Conservation (phyloP, 2,888 invertebrate species). For the Andrena dorsata region DNA sequence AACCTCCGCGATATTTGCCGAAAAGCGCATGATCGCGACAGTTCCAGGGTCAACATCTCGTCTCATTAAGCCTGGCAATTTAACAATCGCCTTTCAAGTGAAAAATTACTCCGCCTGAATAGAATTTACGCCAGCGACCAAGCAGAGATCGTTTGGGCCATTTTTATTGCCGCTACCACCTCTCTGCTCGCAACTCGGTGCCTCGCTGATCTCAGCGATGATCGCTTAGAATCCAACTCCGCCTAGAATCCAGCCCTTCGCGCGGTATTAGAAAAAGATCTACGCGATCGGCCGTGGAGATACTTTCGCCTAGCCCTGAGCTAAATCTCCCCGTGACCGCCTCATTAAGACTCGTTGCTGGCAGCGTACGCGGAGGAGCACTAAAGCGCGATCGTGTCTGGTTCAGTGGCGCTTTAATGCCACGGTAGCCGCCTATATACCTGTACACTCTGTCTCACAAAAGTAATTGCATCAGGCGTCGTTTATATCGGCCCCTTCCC, state of each 20-base stretch:
- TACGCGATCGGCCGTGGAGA: constrained; percentile 58
- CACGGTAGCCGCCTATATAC: constrained; percentile 72
- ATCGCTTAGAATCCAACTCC: constrained; percentile 18
- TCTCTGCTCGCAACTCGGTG: neutral
- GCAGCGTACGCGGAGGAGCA: constrained; percentile 70
- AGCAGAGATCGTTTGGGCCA: neutral
- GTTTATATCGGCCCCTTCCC: constrained; percentile 75
- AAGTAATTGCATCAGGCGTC: constrained; percentile 83
- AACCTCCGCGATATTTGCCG: neutral
- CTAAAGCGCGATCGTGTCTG: constrained; percentile 76
- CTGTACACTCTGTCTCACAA: constrained; percentile 76
- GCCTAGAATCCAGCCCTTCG: constrained; percentile 63
- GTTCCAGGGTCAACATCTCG: neutral
- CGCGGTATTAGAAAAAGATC: constrained; percentile 34
- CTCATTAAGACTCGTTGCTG: constrained; percentile 66
- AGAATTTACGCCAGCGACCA: neutral
- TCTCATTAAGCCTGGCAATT: constrained; percentile 13
- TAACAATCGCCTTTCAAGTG: constrained; percentile 13
- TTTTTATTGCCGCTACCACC: constrained; percentile 3
- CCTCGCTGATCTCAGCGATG: neutral
- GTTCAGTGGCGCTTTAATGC: constrained; percentile 78
- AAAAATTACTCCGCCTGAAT: constrained; percentile 7
- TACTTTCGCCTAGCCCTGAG: constrained; percentile 82
- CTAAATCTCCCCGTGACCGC: constrained; percentile 74
- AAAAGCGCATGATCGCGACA: neutral